phyloP scores from a whole-genome alignment of 2,888 invertebrate species.

The Hesperia comma region DNA sequence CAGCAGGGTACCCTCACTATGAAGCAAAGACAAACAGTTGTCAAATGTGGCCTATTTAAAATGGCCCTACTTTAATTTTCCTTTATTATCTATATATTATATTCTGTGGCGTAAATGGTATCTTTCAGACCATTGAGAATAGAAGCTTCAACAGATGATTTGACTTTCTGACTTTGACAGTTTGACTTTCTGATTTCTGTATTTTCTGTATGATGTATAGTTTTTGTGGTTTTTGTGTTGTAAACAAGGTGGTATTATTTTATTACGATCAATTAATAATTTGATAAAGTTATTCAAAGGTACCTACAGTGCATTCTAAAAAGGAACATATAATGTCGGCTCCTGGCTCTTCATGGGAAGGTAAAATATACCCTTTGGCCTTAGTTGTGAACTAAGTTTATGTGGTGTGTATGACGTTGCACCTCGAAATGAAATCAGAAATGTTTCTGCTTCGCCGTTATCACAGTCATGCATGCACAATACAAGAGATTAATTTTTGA shows the following conservation, averaged over 20 bases:
- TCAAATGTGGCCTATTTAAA: too few species aligned
- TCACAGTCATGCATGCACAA: too few species aligned
- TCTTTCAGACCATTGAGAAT: too few species aligned
- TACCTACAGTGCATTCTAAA: background rate
- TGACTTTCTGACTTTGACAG: background rate
- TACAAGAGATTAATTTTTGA: too few species aligned
- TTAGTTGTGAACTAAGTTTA: background rate
- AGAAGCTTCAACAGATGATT: too few species aligned
- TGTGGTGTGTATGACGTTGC: slow-evolving; percentile 16
- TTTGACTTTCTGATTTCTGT: too few species aligned
- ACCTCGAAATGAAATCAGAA: background rate
- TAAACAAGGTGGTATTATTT: background rate
- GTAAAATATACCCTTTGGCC: slow-evolving; percentile 15
- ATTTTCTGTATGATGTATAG: too few species aligned
- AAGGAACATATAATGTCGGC: slow-evolving; percentile 21
- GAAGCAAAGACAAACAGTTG: too few species aligned
- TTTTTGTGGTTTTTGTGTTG: background rate
- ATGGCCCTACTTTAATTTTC: too few species aligned
- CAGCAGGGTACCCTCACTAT: too few species aligned
- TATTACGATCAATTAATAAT: background rate
- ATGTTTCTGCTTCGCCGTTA: background rate
- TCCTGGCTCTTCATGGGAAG: slow-evolving; percentile 36
- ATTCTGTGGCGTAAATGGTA: too few species aligned
- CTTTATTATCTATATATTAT: too few species aligned
- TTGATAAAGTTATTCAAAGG: background rate